Evolutionary conservation across 2,113 vertebrate species (phyloP).

Genomic region (Dromaius novaehollandiae): DNA sequence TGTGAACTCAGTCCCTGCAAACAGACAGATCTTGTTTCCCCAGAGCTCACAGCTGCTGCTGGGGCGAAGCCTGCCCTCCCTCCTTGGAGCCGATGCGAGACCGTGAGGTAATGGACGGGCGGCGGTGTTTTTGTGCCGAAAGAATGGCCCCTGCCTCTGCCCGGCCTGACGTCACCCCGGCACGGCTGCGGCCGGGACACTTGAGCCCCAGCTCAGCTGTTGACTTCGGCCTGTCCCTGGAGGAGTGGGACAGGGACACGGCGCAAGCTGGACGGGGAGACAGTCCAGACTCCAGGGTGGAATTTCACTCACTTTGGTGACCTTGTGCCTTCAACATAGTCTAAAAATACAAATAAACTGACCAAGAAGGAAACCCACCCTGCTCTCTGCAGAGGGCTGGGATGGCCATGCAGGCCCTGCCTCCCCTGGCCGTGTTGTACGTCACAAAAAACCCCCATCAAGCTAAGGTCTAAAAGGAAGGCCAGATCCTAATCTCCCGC

Average conservation of each 20-base stretch:
- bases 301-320: slow-evolving; percentile 1
- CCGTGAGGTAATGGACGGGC: not conserved
- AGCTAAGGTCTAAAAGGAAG: not conserved
- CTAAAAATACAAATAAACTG: slow-evolving; percentile 50
- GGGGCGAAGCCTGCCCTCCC: not conserved
- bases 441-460: not conserved
- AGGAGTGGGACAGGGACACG: not conserved
- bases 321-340: not conserved
- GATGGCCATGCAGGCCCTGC: not conserved
- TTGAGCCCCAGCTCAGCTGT: not conserved
- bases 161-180: not conserved
- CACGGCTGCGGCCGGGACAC: not conserved
- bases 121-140: not conserved
- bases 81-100: not conserved
- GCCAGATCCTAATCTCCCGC: not conserved
- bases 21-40: slow-evolving; percentile 18
- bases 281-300: not conserved
- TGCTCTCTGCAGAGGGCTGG: not conserved
- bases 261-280: not conserved
- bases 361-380: not conserved
- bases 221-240: not conserved
- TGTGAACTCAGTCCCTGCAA: not conserved
- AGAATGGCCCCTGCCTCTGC: not conserved
- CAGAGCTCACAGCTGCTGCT: not conserved
- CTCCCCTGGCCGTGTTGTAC: not conserved